Conservation (phyloP, 2,888 invertebrate species). For the Sesia apiformis region DNA sequence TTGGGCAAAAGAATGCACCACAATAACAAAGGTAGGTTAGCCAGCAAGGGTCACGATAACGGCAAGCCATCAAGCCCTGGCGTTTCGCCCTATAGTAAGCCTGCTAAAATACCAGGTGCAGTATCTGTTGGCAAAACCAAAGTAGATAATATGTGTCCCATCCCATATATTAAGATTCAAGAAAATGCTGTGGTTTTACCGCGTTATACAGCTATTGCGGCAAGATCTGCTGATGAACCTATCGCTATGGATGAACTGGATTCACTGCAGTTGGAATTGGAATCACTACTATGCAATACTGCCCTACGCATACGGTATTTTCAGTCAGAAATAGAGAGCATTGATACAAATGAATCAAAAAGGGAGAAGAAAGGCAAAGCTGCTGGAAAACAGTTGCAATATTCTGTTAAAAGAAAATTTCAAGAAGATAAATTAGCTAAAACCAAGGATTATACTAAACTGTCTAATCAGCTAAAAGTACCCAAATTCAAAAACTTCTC, state of each 20-base stretch:
- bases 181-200: slow-evolving; percentile 81
- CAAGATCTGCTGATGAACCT: slow-evolving; percentile 81
- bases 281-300: slow-evolving; percentile 87
- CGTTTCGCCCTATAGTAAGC: slow-evolving; percentile 61
- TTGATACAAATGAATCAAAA: slow-evolving; percentile 75
- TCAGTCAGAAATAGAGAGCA: slow-evolving; percentile 82
- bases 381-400: slow-evolving; percentile 69
- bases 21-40: slow-evolving; percentile 62
- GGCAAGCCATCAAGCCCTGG: slow-evolving; percentile 69
- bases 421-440: slow-evolving; percentile 74
- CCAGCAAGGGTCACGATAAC: slow-evolving; percentile 65
- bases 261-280: slow-evolving; percentile 88
- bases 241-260: slow-evolving; percentile 93
- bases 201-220: slow-evolving; percentile 78
- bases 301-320: slow-evolving; percentile 86
- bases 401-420: slow-evolving; percentile 71
- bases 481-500: slow-evolving; percentile 73
- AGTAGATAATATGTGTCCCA: slow-evolving; percentile 52
- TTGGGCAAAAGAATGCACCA: slow-evolving; percentile 70
- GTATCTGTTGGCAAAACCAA: slow-evolving; percentile 58
- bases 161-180: slow-evolving; percentile 80
- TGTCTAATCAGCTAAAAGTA: slow-evolving; percentile 73
- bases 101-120: slow-evolving; percentile 56
- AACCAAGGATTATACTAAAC: slow-evolving; percentile 71
- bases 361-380: slow-evolving; percentile 69